Percentiles rank a stretch among this genome's conserved stretches.
These are phyloP conservation scores for Callinectes sapidus DNA, from an alignment of 2,888 invertebrate species.

Conservation along the genomic window DNA sequence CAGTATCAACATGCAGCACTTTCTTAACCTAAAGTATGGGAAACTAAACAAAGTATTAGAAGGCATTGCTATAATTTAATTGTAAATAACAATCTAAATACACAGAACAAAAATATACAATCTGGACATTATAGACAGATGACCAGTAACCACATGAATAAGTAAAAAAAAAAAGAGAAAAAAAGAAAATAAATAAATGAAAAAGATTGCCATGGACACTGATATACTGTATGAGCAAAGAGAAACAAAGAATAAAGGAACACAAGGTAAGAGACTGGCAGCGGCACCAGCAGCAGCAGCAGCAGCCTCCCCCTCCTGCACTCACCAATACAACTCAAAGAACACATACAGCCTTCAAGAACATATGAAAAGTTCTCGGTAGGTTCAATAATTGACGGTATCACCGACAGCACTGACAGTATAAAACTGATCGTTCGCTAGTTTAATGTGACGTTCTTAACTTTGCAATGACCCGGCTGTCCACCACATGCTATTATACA, in stretches of 20 bases:
- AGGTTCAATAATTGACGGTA: slow-evolving; percentile 26
- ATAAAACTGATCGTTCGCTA: slow-evolving; percentile 32
- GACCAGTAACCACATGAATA: slow-evolving; percentile 70
- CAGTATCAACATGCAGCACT: too few relatives aligned
- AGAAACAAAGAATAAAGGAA: slow-evolving; percentile 27
- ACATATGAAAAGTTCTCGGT: slow-evolving; percentile 41
- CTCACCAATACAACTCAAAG: slow-evolving; percentile 31
- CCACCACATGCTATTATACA: slow-evolving; percentile 50
- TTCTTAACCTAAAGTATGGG: neutral
- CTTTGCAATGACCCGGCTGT: slow-evolving; percentile 45
- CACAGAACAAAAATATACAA: slow-evolving; percentile 71
- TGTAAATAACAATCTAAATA: slow-evolving; percentile 71
- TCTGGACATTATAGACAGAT: slow-evolving; percentile 70
- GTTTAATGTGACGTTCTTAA: slow-evolving; percentile 51
- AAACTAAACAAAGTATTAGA: slow-evolving; percentile 9
- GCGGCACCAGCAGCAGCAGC: slow-evolving; percentile 11
- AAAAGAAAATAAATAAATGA: slow-evolving; percentile 56
- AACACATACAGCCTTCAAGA: slow-evolving; percentile 37
- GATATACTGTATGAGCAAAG: slow-evolving; percentile 27
- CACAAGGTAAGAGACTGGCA: slow-evolving; percentile 25
- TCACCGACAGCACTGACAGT: slow-evolving; percentile 31
- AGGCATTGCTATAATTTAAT: slow-evolving; percentile 70
- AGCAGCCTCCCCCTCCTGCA: neutral
- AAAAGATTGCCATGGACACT: slow-evolving; percentile 39
- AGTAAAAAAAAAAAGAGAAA: slow-evolving; percentile 59